Conservation (phyloP, 2,888 invertebrate genomes). For the Eupeodes luniger region DNA sequence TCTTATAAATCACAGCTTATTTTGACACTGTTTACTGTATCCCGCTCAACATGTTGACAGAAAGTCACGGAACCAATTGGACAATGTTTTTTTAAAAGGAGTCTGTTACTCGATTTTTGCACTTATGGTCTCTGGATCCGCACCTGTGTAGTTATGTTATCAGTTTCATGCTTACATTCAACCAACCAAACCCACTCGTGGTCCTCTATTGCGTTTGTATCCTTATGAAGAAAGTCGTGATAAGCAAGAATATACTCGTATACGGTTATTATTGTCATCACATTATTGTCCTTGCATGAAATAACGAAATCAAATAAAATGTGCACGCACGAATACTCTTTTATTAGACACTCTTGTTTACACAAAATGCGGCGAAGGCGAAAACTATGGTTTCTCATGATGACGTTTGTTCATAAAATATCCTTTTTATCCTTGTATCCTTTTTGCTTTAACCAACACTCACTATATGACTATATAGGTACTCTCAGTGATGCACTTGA, state of each 20-base stretch:
- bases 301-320: constrained; percentile 49
- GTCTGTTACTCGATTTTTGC: too few relatives aligned
- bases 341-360: constrained; percentile 66
- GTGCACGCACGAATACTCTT: constrained; percentile 51
- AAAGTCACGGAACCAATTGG: too few relatives aligned
- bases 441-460: neutral
- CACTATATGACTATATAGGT: neutral
- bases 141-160: neutral
- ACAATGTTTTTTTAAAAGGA: too few relatives aligned
- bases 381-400: neutral
- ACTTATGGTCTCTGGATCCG: neutral
- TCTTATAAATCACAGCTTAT: too few relatives aligned
- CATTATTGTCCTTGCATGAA: neutral
- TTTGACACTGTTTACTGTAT: too few relatives aligned
- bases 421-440: neutral
- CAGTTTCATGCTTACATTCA: neutral
- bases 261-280: neutral
- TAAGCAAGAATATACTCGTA: constrained; percentile 11
- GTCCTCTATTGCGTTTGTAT: neutral
- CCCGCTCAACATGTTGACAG: too few relatives aligned
- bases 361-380: constrained; percentile 1
- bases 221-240: constrained; percentile 14
- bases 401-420: neutral
- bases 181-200: neutral
- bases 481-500: constrained; percentile 44